Conservation (phyloP, 2,797 vertebrate genomes). For the Bradypodion ventrale region DNA sequence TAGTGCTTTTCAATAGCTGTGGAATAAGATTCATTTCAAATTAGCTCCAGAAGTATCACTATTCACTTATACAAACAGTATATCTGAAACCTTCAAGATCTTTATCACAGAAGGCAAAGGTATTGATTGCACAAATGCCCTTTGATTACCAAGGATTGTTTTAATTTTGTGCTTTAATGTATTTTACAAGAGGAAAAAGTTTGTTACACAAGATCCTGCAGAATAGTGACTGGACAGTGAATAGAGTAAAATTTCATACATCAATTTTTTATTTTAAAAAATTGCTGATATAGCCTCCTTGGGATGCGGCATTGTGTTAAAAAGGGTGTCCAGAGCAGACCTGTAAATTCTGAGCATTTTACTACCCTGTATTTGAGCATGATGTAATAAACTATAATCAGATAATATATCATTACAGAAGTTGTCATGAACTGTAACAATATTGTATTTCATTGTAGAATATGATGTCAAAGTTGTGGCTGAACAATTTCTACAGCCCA, state of each 20-base stretch:
- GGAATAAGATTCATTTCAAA: background rate
- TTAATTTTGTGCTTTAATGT: conserved; percentile 17
- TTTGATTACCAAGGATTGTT: background rate
- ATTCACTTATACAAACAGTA: conserved; percentile 7
- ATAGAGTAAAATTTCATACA: conserved; percentile 1
- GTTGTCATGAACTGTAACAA: conserved; percentile 16
- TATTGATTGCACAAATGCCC: background rate
- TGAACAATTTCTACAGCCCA: conserved; percentile 37
- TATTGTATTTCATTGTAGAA: conserved; percentile 37
- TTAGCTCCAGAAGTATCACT: background rate
- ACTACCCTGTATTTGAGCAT: conserved; percentile 1
- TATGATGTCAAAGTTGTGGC: background rate
- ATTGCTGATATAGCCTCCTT: conserved; percentile 22
- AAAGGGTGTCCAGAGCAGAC: background rate
- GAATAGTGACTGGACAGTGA: conserved; percentile 17
- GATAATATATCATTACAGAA: conserved; percentile 1
- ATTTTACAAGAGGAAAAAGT: background rate
- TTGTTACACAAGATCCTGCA: conserved; percentile 18
- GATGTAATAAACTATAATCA: conserved; percentile 32
- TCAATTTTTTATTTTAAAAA: conserved; percentile 37
- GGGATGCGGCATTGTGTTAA: conserved; percentile 30
- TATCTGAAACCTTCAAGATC: background rate
- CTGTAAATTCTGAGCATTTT: conserved; percentile 47
- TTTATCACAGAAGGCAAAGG: background rate
- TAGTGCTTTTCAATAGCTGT: background rate